Conservation (phyloP, 2,113 vertebrate genomes). For the Odobenus rosmarus region DNA sequence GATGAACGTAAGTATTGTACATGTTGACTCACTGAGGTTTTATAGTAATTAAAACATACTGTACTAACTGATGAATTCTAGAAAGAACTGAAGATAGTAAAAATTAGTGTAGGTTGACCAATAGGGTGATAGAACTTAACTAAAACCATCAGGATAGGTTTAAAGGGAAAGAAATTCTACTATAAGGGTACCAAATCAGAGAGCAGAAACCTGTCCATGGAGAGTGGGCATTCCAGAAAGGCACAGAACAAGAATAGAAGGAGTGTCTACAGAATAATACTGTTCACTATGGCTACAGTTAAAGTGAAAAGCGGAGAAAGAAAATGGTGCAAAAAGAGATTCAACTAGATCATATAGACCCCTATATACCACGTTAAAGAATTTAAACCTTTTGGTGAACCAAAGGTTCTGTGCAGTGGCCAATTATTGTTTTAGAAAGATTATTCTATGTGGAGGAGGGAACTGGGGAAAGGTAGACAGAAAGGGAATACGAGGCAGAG, state of each 20-base stretch:
- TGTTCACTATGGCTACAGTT: background rate
- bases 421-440: conserved; percentile 15
- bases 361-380: background rate
- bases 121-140: background rate
- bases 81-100: conserved; percentile 15
- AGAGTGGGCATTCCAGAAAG: background rate
- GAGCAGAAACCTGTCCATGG: background rate
- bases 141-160: background rate
- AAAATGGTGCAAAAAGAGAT: background rate
- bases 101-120: background rate
- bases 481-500: background rate
- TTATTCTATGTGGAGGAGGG: background rate
- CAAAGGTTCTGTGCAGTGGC: background rate
- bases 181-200: background rate
- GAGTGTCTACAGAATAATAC: background rate
- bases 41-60: conserved; percentile 24
- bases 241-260: background rate
- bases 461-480: background rate
- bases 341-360: background rate
- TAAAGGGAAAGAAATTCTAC: background rate
- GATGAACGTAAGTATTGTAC: background rate
- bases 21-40: conserved; percentile 5
- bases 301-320: background rate
- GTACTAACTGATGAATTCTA: background rate
- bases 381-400: background rate